phyloP scores from a whole-genome alignment of 92 coral and sea anemone genomes.

The Zoanthus sociatus region DNA sequence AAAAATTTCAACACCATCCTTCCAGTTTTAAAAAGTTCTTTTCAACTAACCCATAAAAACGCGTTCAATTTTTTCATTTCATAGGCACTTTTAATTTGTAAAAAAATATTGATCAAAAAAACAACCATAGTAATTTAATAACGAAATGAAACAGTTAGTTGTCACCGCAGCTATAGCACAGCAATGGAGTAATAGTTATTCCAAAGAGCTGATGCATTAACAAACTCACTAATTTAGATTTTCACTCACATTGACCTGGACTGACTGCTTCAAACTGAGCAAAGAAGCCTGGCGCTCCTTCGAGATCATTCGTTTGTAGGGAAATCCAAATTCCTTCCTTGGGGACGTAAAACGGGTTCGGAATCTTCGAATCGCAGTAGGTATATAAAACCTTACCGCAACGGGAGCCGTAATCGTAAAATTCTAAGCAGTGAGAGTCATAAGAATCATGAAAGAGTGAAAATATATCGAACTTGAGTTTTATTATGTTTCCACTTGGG shows the following conservation, averaged over 20 bases:
- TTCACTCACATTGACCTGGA: neutral
- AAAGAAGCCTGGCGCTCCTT: neutral
- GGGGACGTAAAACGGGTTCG: neutral
- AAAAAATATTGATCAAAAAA: neutral
- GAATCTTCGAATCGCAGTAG: neutral
- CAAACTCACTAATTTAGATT: neutral
- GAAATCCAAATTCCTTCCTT: neutral
- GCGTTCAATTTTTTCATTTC: no score
- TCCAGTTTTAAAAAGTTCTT: no score
- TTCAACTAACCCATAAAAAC: no score
- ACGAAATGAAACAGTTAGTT: neutral
- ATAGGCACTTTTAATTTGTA: no score
- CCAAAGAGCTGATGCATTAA: neutral
- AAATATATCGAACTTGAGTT: neutral
- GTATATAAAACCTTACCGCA: neutral
- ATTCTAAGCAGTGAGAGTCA: neutral
- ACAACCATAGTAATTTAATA: neutral
- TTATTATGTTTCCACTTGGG: neutral
- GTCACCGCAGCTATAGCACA: no score
- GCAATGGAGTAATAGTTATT: neutral
- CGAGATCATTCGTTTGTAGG: neutral
- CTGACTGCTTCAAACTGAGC: slow-evolving; percentile 1
- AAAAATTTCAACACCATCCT: no score
- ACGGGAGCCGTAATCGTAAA: neutral
- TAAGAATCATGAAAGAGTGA: neutral